Percentiles rank a stretch among this genome's conserved stretches.
phyloP scores from a whole-genome alignment of 2,888 invertebrate species.

The Drosophila infuscata region DNA sequence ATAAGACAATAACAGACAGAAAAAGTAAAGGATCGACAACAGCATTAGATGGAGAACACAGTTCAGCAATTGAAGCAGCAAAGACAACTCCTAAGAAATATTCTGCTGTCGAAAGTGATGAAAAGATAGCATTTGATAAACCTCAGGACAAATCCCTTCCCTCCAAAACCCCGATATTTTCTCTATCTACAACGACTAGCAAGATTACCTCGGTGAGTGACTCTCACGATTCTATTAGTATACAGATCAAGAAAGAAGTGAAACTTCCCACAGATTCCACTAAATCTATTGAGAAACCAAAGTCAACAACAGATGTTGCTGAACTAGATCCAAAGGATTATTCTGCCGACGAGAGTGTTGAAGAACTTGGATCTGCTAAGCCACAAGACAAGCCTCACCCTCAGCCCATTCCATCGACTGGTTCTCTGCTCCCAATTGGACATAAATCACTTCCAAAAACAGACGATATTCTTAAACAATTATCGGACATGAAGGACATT shows the following conservation, averaged over 20 bases:
- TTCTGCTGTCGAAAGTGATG: neutral
- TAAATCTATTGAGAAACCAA: too few species aligned
- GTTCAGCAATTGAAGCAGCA: neutral
- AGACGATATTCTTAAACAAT: neutral
- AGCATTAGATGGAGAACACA: neutral
- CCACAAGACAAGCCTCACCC: neutral
- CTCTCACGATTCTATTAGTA: too few species aligned
- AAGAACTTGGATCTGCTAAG: neutral
- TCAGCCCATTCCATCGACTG: neutral
- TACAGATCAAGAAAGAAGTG: too few species aligned
- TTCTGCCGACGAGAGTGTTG: neutral
- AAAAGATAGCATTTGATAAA: neutral
- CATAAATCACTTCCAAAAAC: constrained; percentile 1
- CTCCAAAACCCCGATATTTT: neutral
- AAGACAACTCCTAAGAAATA: neutral
- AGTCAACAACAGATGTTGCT: too few species aligned
- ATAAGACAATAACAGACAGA: neutral
- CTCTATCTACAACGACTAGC: neutral
- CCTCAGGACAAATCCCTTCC: neutral
- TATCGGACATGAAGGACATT: neutral
- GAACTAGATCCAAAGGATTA: neutral
- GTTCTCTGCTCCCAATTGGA: neutral
- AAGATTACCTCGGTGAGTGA: too few species aligned
- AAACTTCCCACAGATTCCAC: too few species aligned
- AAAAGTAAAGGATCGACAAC: neutral